Evolutionary conservation across 1,140 invertebrate genomes (phyloP), one percentile per base, ranked within the genome.

Genomic region (Lordiphosa clarofinis): DNA sequence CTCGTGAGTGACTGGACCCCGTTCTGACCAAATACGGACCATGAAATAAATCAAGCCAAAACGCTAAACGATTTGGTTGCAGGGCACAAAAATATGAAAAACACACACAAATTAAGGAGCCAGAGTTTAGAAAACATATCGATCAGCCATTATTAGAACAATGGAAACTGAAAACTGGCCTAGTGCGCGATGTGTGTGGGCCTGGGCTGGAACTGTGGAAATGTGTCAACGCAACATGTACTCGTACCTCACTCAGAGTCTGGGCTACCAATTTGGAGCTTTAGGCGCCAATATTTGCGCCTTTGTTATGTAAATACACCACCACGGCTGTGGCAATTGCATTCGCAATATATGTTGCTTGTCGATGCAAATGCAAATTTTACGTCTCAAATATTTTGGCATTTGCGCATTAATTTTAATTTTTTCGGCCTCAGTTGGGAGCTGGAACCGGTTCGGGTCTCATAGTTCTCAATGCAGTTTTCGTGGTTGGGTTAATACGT

Each of bases 321-420:
- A 59, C 36, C 42, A 7, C 31, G 31, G 35, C 12, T 40, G 55
- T 5, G n/a, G 12, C 13, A 33, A 44, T 28, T 42, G 33, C 43
- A 50, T 11, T 24, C 4, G 10, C 15, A 46, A 24, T 35, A 24
- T 56, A 13, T 42, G 11, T 19, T 56, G 37, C n/a, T 11, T 59
- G 15, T 56, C 63, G 55, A 64, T 60, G 70, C 75, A 50, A 76
- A 82, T 82, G 76, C 71, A 76, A 75, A 76, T 82, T 76, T 75
- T 62, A 48, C 60, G 73, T 55, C 58, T 61, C 58, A 78, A 82
- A 82, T 82, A 82, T 82, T 82, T 82, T 82, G 78, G 68, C 78
- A 82, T 82, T 82, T 82, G 61, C 73, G 78, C 78, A 84, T 84
- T 84, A 75, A 82, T 84, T 76, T 84, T 50, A 6, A 13, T 49